Base-by-base conservation (phyloP, 2,797 vertebrate species). In the Caiman crocodilus region DNA sequence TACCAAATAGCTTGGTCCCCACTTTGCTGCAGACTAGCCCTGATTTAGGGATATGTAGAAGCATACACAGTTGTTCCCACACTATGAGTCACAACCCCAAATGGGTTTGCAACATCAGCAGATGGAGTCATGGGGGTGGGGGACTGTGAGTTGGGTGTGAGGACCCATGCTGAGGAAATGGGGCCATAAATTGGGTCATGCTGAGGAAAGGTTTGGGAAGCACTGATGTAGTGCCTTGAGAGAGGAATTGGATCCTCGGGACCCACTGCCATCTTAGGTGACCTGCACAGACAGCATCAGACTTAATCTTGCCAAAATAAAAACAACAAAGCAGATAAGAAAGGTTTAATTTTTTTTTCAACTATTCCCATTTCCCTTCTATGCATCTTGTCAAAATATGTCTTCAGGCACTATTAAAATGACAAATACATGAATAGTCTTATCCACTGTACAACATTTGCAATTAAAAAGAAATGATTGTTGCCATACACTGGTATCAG, bases 151-250 rank as follows among this genome's bases (percentile, higher is more conserved):
- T 61, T 60, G 4, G 32, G 13, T 57, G 7, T 59, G 65, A 80
- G 5, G 42, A 32, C 79, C 32, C 12, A 60, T 21, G 21, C 12
- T 14, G n/a, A 73, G 32, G 76, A 76, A 85, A 64, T 16, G 1
- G 1, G 42, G 42, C 42, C 42, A 50, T 50, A 50, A 50, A 50
- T 11, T 50, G 42, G 9, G 42, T 10, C 42, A 50, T 50, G 42
- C 42, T 50, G 42, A 50, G 42, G 15, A 14, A 64, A 64, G 25
- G 8, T 79, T 65, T n/a, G 4, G 71, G 8, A 9, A 35, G 16
- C 10, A 64, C 14, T 7, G 59, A 58, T 21, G 25, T 4, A 2
- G 4, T 25, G 57, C 4, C 3, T 2, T 18, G 17, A 63, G 3
- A 12, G 61, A 21, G 76, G 7, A 61, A n/a, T 77, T 26, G 58